Base-by-base conservation (phyloP, 1,140 invertebrate species). In the Achroia grisella region DNA sequence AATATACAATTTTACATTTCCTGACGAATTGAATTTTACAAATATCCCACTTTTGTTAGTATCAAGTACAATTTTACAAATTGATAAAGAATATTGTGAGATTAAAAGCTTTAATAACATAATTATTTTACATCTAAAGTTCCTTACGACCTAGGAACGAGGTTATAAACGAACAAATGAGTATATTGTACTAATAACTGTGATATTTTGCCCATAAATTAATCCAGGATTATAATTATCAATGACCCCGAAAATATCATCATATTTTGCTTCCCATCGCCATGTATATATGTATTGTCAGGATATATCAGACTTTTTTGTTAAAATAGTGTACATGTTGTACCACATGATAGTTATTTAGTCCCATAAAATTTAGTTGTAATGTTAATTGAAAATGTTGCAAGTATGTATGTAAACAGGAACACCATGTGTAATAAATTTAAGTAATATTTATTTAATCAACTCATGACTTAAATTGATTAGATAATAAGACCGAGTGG, bases 381-480 rank as follows among this genome's bases (percentile, higher is more conserved):
- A 49, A 56, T 66, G 42, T 61, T 73, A 56, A 62, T 62, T 78
- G 77, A 70, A 62, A 62, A 17, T 64, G 42, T 69, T 66, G 63
- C 48, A 64, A 66, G 58, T 52, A 59, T n/a, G n/a, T n/a, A n/a
- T 67, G 62, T 65, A 66, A 70, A 67, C 67, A 62, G 58, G 57
- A 71, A 71, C 67, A 75, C 58, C 52, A 56, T 67, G 59, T 71
- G 67, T 78, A 71, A 56, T 47, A 63, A 69, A 73, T 77, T 79
- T 75, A 71, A 72, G 69, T 81, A 74, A 74, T 66, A 58, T 81
- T 84, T 81, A 76, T 82, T 77, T 81, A 80, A 77, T 74, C 71
- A 65, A 71, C 63, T 77, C 76, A 77, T 80, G 70, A 82, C 74
- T 78, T 80, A 66, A 71, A 76, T 74, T 73, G 57, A 71, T 62